phyloP scores from a whole-genome alignment of 2,888 invertebrate genomes.

The Portevinia maculata region DNA sequence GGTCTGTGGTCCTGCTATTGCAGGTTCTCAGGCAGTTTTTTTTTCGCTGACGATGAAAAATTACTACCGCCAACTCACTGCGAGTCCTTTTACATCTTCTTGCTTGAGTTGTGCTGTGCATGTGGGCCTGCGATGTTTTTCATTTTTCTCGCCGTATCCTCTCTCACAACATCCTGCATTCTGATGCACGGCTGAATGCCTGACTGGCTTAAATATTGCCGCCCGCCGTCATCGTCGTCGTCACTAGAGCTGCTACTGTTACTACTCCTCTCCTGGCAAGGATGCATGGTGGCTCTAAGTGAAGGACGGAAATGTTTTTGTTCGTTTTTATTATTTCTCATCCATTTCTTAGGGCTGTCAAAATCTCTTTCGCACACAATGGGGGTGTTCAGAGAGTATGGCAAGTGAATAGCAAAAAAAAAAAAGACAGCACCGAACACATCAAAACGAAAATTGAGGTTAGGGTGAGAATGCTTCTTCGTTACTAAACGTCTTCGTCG shows the following conservation, averaged over 20 bases:
- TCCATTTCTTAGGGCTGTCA: constrained; percentile 72
- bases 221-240: constrained; percentile 12
- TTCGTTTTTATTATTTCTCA: constrained; percentile 70
- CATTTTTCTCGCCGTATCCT: constrained; percentile 38
- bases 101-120: constrained; percentile 35
- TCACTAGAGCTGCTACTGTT: background rate
- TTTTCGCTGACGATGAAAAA: constrained; percentile 72
- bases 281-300: constrained; percentile 48
- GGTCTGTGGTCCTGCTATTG: constrained; percentile 38
- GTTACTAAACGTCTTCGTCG: constrained; percentile 52
- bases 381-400: constrained; percentile 45
- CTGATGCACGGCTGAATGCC: constrained; percentile 66
- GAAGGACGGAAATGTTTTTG: constrained; percentile 55
- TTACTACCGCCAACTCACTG: constrained; percentile 59
- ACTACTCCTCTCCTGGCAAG: constrained; percentile 50
- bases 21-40: constrained; percentile 40
- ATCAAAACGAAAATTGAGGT: constrained; percentile 64
- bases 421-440: constrained; percentile 19
- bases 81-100: constrained; percentile 20
- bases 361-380: constrained; percentile 70
- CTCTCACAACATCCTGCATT: constrained; percentile 63
- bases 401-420: background rate
- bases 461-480: constrained; percentile 58
- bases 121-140: constrained; percentile 58
- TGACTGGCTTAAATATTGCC: constrained; percentile 36